These are phyloP conservation scores for Ctenodactylus gundi DNA, from an alignment of 2,113 vertebrate genomes.

Conservation along the genomic window DNA sequence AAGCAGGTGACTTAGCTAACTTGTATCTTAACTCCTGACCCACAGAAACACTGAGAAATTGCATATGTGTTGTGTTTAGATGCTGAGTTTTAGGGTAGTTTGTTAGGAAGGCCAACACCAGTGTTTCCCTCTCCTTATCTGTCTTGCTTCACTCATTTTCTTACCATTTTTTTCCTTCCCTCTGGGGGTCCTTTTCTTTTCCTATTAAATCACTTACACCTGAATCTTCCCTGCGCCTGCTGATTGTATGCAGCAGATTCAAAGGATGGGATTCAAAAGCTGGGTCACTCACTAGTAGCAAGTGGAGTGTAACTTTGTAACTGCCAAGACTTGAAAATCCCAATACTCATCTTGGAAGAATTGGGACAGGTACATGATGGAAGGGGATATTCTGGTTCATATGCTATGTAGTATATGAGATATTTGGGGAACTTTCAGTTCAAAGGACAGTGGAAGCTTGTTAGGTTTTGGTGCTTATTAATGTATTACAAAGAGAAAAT, in stretches of 20 bases:
- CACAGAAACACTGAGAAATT: not conserved
- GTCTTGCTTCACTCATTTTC: not conserved
- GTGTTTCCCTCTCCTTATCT: not conserved
- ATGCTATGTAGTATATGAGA: not conserved
- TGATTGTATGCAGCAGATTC: not conserved
- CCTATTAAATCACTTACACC: not conserved
- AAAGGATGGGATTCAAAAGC: not conserved
- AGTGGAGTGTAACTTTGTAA: not conserved
- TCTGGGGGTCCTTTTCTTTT: not conserved
- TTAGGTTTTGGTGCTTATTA: not conserved
- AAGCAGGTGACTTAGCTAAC: not conserved
- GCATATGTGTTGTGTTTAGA: not conserved
- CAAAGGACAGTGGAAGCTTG: not conserved
- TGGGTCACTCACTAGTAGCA: not conserved
- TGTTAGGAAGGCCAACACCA: not conserved
- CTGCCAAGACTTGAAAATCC: not conserved
- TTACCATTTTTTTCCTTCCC: not conserved
- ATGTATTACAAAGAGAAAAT: not conserved
- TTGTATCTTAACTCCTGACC: not conserved
- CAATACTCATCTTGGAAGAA: not conserved
- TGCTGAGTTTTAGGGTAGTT: not conserved
- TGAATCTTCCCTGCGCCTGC: not conserved
- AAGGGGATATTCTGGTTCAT: not conserved
- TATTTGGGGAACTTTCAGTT: not conserved
- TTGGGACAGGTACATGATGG: not conserved